A percentile compares a stretch with the other conserved stretches of the same genome.
Evolutionary conservation across 2,888 invertebrate genomes (phyloP).

Genomic region (Cyclophora punctaria): DNA sequence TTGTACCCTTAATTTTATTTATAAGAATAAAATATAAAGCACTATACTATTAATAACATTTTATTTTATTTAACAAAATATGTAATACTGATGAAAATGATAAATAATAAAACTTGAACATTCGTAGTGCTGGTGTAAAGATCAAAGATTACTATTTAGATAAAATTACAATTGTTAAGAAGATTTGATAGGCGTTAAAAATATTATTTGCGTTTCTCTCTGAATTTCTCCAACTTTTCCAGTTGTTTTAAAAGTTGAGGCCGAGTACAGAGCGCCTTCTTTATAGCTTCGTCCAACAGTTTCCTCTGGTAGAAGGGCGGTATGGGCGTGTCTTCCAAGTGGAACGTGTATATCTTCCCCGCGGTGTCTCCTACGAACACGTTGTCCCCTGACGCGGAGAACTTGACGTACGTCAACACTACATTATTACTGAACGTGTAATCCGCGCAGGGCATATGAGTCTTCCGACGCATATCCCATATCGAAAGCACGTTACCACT

Average conservation of each 20-base stretch:
- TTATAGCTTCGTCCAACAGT: constrained; percentile 78
- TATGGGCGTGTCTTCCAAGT: constrained; percentile 84
- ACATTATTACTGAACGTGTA: constrained; percentile 63
- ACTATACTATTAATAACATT: not conserved
- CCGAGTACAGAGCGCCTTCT: constrained; percentile 77
- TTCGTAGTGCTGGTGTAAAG: no score
- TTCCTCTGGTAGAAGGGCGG: constrained; percentile 80
- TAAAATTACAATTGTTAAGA: no score
- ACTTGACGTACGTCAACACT: constrained; percentile 72
- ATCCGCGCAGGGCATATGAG: constrained; percentile 79
- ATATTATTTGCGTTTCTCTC: constrained; percentile 8
- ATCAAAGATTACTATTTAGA: no score
- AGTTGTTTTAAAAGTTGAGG: constrained; percentile 77
- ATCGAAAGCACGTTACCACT: constrained; percentile 80
- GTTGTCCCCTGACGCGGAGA: constrained; percentile 80
- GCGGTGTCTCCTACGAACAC: constrained; percentile 80
- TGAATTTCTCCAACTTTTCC: constrained; percentile 67
- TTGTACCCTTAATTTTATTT: constrained; percentile 16
- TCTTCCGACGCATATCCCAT: constrained; percentile 86
- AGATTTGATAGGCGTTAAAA: no score
- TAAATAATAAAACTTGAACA: no score
- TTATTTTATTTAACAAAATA: no score
- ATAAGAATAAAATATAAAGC: constrained; percentile 15
- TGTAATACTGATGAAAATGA: no score
- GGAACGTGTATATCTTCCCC: constrained; percentile 80